Evolutionary conservation across 2,797 vertebrate genomes (phyloP).

Genomic region (Sylvilagus floridanus): DNA sequence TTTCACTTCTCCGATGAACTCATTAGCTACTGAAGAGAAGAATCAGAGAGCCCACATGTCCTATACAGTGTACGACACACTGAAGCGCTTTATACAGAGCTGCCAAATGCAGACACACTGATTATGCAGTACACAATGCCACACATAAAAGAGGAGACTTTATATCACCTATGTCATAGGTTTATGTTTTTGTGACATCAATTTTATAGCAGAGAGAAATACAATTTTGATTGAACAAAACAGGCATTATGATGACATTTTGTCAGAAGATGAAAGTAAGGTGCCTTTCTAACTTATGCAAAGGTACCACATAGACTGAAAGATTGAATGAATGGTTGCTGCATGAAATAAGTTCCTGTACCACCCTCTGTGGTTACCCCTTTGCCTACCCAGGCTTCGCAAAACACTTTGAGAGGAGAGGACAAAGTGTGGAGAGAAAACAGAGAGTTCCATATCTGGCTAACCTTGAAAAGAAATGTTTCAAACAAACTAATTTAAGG

Average conservation of each 20-base stretch:
- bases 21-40: background rate
- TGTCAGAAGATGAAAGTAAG: background rate
- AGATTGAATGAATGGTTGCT: background rate
- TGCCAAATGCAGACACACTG: background rate
- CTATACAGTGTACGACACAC: background rate
- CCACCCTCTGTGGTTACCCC: background rate
- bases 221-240: conserved; percentile 41
- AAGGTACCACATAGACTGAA: background rate
- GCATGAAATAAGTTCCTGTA: background rate
- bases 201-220: conserved; percentile 19
- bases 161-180: background rate
- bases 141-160: background rate
- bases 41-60: background rate
- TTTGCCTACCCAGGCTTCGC: background rate
- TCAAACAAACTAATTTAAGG: background rate
- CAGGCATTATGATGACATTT: background rate
- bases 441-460: background rate
- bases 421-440: background rate
- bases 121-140: background rate
- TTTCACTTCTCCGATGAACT: background rate
- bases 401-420: background rate
- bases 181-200: background rate
- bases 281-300: background rate
- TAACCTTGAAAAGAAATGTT: background rate
- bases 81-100: background rate